Percentiles rank a stretch among this genome's conserved stretches.
phyloP scores from a whole-genome alignment of 2,113 vertebrate species.

The Lasiurus cinereus region DNA sequence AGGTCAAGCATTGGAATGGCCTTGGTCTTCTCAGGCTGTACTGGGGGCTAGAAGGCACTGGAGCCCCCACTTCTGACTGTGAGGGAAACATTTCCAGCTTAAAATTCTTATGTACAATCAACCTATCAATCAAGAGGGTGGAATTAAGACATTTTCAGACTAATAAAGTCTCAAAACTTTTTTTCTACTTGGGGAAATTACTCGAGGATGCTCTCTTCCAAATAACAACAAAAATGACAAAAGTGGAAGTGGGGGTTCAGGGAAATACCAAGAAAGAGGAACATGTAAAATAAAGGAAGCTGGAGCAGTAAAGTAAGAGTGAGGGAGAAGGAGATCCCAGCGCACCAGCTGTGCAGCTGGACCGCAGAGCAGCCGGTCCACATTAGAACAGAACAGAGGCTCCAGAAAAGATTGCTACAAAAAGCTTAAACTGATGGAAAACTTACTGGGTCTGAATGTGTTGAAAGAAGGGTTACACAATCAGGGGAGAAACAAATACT shows the following conservation, averaged over 20 bases:
- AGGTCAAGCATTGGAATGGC: not conserved
- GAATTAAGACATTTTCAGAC: not conserved
- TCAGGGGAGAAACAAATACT: not conserved
- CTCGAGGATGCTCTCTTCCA: not conserved
- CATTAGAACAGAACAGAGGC: not conserved
- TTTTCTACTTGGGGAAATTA: not conserved
- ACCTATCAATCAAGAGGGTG: not conserved
- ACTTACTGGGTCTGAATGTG: not conserved
- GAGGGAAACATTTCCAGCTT: not conserved
- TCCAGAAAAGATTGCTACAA: not conserved
- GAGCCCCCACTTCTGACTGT: not conserved
- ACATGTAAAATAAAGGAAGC: not conserved
- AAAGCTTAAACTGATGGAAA: not conserved
- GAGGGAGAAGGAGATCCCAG: not conserved
- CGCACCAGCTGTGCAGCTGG: not conserved
- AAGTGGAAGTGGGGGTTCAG: not conserved
- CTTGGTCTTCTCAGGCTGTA: not conserved
- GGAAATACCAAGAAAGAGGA: not conserved
- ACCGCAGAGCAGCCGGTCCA: not conserved
- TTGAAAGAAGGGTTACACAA: not conserved
- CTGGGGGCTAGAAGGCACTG: not conserved
- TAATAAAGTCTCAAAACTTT: not conserved
- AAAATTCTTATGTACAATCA: not conserved
- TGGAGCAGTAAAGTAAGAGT: not conserved
- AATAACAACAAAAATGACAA: not conserved